Conservation (phyloP, 2,888 invertebrate genomes). For the Drosophila merina region DNA sequence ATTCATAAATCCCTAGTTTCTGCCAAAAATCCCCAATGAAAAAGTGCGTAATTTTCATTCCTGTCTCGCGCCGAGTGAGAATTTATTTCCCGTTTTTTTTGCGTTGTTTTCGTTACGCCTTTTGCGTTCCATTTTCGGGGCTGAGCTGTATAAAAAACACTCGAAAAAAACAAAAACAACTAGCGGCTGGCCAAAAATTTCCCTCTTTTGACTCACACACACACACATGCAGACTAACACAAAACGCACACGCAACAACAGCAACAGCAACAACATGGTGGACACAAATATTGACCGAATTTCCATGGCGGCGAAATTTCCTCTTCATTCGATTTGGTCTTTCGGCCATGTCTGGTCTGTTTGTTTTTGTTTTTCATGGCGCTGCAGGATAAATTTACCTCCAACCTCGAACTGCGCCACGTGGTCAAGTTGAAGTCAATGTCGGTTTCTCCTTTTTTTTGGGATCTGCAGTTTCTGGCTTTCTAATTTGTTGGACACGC, state of each 20-base stretch:
- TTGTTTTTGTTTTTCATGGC: conserved; percentile 16
- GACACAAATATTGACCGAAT: conserved; percentile 76
- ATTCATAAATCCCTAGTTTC: conserved; percentile 38
- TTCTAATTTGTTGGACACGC: conserved; percentile 49
- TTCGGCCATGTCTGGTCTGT: conserved; percentile 39
- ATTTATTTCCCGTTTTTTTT: conserved; percentile 9
- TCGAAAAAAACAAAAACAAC: neutral
- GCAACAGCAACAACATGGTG: conserved; percentile 2
- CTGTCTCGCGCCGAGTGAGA: conserved; percentile 25
- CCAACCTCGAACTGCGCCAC: conserved; percentile 15
- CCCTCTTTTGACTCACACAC: conserved; percentile 36
- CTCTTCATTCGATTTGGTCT: conserved; percentile 23
- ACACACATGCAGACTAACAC: conserved; percentile 21
- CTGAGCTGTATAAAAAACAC: conserved; percentile 12
- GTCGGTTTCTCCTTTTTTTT: conserved; percentile 24
- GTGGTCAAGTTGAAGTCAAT: conserved; percentile 38
- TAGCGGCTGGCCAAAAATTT: conserved; percentile 31
- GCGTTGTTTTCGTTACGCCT: neutral
- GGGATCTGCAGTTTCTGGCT: conserved; percentile 27
- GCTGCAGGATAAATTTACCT: conserved; percentile 22
- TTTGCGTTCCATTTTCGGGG: neutral
- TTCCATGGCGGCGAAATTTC: conserved; percentile 52
- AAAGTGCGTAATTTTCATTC: conserved; percentile 45
- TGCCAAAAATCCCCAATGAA: conserved; percentile 14
- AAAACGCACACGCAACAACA: neutral